Evolutionary conservation across 2,888 invertebrate genomes (phyloP).

Genomic region (Acronicta leporina): DNA sequence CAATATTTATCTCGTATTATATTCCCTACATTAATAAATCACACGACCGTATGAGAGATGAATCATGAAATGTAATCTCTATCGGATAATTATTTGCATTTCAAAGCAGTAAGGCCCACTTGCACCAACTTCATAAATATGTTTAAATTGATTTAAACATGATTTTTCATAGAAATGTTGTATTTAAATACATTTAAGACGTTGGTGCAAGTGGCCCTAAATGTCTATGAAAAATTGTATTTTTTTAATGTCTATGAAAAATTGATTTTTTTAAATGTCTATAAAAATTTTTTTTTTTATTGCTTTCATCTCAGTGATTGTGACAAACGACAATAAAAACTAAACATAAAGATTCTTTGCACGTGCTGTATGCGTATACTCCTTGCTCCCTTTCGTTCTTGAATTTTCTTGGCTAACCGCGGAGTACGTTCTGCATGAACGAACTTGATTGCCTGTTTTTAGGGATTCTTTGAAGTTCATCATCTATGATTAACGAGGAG

Average conservation of each 20-base stretch:
- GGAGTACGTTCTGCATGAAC: slow-evolving; percentile 17
- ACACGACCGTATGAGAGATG: slow-evolving; percentile 15
- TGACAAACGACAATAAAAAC: slow-evolving; percentile 33
- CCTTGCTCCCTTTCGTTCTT: neutral
- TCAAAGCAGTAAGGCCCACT: slow-evolving; percentile 35
- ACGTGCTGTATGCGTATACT: slow-evolving; percentile 10
- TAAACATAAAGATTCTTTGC: slow-evolving; percentile 31
- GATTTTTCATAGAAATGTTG: no score
- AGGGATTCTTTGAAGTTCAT: slow-evolving; percentile 1
- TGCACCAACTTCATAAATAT: no score
- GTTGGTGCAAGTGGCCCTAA: no score
- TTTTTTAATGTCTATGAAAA: slow-evolving; percentile 42
- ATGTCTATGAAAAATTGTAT: no score
- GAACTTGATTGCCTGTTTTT: slow-evolving; percentile 5
- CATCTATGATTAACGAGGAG: neutral
- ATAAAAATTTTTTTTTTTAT: slow-evolving; percentile 49
- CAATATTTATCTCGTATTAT: slow-evolving; percentile 22
- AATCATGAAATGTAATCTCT: slow-evolving; percentile 18
- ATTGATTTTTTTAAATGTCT: slow-evolving; percentile 27
- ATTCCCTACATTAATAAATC: slow-evolving; percentile 29
- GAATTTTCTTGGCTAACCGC: slow-evolving; percentile 17
- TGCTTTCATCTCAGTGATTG: slow-evolving; percentile 30
- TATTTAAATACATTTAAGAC: no score
- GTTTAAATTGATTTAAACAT: no score
- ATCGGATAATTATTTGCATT: slow-evolving; percentile 40